A percentile compares a stretch with the other conserved stretches of the same genome.
Conservation (phyloP, 2,888 invertebrate genomes). For the Lordiphosa fenestrarum region DNA sequence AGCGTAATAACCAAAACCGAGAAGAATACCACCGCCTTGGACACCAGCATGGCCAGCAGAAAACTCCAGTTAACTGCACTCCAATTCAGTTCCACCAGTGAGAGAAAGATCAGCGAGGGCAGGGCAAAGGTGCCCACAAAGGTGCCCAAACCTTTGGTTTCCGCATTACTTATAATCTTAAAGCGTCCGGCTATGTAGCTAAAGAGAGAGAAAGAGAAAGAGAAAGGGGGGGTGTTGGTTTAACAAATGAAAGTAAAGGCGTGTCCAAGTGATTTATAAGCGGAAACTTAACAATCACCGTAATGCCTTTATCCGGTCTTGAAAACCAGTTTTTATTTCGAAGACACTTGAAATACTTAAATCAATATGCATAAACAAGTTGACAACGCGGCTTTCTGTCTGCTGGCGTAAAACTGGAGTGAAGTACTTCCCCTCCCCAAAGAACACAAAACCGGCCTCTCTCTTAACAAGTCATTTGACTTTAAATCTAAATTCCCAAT, state of each 20-base stretch:
- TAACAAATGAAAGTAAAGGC: conserved; percentile 16
- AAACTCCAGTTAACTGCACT: conserved; percentile 94
- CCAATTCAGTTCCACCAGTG: conserved; percentile 91
- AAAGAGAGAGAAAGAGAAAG: conserved; percentile 8
- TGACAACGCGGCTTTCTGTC: conserved; percentile 6
- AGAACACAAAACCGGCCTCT: background rate
- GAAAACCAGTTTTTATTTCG: conserved; percentile 30
- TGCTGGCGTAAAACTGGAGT: conserved; percentile 28
- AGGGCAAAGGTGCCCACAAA: conserved; percentile 96
- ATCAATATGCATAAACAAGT: no score
- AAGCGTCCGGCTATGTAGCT: conserved; percentile 93
- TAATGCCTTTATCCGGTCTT: conserved; percentile 5
- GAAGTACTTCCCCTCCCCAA: conserved; percentile 23
- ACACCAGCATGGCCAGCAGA: conserved; percentile 89
- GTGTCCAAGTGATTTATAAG: conserved; percentile 21
- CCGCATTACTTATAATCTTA: conserved; percentile 89
- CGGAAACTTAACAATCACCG: conserved; percentile 24
- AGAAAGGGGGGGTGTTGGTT: conserved; percentile 16
- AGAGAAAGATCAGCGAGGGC: conserved; percentile 94
- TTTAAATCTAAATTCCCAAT: background rate
- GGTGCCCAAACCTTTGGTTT: conserved; percentile 93
- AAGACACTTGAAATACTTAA: background rate
- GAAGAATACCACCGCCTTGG: conserved; percentile 92
- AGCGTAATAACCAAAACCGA: conserved; percentile 88
- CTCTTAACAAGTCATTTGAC: conserved; percentile 4